Evolutionary conservation across 1,140 invertebrate genomes (phyloP).

Genomic region (Cydia amplana): DNA sequence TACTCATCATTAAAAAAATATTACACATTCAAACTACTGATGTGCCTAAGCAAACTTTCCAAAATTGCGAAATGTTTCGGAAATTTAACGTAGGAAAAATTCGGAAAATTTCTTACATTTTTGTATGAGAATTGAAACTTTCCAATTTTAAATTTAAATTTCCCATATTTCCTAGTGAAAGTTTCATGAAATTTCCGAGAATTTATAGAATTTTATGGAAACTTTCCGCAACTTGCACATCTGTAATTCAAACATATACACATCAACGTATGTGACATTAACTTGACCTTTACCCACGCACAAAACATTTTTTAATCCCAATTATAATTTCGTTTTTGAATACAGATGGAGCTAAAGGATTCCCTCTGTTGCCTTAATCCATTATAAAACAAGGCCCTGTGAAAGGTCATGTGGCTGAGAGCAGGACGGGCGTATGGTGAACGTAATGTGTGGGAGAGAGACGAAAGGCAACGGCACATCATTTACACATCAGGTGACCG

Average conservation of each 20-base stretch:
- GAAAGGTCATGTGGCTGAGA: constrained; percentile 43
- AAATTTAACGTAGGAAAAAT: too few species aligned
- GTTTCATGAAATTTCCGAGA: too few species aligned
- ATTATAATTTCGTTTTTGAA: constrained; percentile 26
- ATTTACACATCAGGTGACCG: constrained; percentile 64
- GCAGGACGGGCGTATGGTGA: constrained; percentile 36
- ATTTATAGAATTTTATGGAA: too few species aligned
- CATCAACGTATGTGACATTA: not conserved
- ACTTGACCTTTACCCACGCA: not conserved
- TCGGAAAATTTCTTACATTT: too few species aligned
- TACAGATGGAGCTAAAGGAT: constrained; percentile 40
- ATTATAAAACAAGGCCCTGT: constrained; percentile 39
- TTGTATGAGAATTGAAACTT: too few species aligned
- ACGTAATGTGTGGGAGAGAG: constrained; percentile 39
- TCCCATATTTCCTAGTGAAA: too few species aligned
- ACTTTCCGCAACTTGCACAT: too few species aligned
- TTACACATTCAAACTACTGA: too few species aligned
- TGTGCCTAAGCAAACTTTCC: too few species aligned
- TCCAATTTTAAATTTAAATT: too few species aligned
- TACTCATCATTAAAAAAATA: too few species aligned
- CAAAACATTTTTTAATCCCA: constrained; percentile 7
- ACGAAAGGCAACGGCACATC: constrained; percentile 45
- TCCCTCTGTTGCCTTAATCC: constrained; percentile 41
- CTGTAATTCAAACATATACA: not conserved
- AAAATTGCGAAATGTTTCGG: too few species aligned